Evolutionary conservation across 2,888 invertebrate species (phyloP).

Genomic region (Blastobasis adustella): DNA sequence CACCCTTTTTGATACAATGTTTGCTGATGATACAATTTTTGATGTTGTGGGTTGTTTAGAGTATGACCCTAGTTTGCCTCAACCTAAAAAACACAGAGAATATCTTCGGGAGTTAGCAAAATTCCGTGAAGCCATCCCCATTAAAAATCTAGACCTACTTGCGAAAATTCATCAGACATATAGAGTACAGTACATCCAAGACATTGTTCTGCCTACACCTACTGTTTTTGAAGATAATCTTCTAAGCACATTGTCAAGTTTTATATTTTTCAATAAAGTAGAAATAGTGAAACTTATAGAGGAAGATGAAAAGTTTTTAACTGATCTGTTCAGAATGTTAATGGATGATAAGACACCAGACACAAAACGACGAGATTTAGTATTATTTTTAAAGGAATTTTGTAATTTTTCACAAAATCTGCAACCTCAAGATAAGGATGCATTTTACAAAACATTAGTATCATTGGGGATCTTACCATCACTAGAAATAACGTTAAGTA

Average conservation of each 20-base stretch:
- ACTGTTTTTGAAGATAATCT: constrained; percentile 99
- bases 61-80: constrained; percentile 92
- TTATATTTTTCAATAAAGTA: constrained; percentile 99
- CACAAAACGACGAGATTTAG: constrained; percentile 91
- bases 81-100: constrained; percentile 95
- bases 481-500: constrained; percentile 91
- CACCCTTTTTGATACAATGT: constrained; percentile 97
- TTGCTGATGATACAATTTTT: constrained; percentile 96
- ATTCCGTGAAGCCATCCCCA: constrained; percentile 95
- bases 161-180: constrained; percentile 99
- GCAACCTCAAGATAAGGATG: constrained; percentile 97
- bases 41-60: constrained; percentile 99
- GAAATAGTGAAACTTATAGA: constrained; percentile 98
- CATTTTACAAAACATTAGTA: constrained; percentile 96
- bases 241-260: constrained; percentile 97
- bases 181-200: constrained; percentile 99
- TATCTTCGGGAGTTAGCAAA: constrained; percentile 94
- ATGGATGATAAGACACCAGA: constrained; percentile 92
- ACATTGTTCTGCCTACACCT: constrained; percentile 98
- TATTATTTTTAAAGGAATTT: constrained; percentile 98
- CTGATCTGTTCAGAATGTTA: constrained; percentile 94
- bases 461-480: constrained; percentile 91
- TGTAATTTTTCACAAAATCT: constrained; percentile 99
- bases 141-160: constrained; percentile 93
- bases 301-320: constrained; percentile 97